These are phyloP conservation scores for Hemicrepidius hirtus DNA, from an alignment of 2,888 invertebrate genomes.

Conservation along the genomic window DNA sequence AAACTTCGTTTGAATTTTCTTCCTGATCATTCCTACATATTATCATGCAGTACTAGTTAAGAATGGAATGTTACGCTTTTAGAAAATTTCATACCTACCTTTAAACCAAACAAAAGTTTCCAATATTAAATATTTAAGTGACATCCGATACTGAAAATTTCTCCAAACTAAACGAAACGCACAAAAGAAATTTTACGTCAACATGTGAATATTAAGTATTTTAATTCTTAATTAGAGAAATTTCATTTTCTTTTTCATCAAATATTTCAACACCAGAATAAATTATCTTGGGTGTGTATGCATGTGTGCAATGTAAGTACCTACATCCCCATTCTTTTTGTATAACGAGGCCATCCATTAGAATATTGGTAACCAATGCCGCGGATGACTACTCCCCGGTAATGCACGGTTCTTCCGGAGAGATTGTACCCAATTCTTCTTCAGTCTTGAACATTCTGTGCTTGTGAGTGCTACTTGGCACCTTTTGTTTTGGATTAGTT, in stretches of 20 bases:
- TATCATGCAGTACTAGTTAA: too few species aligned
- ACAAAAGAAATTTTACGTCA: background rate
- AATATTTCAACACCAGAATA: slow-evolving; percentile 20
- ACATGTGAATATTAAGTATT: background rate
- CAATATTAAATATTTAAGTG: background rate
- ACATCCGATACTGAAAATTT: background rate
- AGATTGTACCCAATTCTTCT: slow-evolving; percentile 47
- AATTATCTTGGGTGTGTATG: background rate
- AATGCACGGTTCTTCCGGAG: slow-evolving; percentile 50
- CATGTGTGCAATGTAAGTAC: background rate
- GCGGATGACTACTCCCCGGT: slow-evolving; percentile 45
- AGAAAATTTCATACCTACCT: background rate
- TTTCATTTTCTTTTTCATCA: slow-evolving; percentile 7
- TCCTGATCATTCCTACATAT: too few species aligned
- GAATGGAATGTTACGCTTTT: too few species aligned
- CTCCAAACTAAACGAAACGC: background rate
- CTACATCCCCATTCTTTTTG: slow-evolving; percentile 10
- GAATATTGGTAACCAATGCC: slow-evolving; percentile 39
- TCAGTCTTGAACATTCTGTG: slow-evolving; percentile 47
- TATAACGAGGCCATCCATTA: slow-evolving; percentile 39
- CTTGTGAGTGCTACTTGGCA: slow-evolving; percentile 45
- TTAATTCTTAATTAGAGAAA: slow-evolving; percentile 30
- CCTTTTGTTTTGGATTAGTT: slow-evolving; percentile 44
- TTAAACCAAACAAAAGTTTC: background rate
- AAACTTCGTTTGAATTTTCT: too few species aligned